Evolutionary conservation across 2,113 vertebrate genomes (phyloP).

Genomic region (Pachyramphus minor): DNA sequence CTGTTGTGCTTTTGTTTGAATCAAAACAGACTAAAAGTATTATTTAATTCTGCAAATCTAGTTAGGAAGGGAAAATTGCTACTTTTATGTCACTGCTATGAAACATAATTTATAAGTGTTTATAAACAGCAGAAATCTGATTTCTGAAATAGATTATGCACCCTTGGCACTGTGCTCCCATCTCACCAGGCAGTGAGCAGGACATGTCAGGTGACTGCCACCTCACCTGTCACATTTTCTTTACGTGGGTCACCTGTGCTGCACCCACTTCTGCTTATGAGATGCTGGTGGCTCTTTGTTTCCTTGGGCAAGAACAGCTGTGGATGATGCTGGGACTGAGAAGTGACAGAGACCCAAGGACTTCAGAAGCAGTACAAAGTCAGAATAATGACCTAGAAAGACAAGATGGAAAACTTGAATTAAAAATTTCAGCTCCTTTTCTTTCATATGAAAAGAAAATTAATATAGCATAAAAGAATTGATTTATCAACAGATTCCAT

Average conservation of each 20-base stretch:
- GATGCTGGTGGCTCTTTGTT: rapidly evolving
- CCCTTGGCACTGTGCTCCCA: neutral
- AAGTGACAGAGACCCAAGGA: rapidly evolving
- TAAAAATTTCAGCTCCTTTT: neutral
- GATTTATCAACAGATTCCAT: neutral
- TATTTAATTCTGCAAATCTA: neutral
- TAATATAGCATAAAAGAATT: neutral
- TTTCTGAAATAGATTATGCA: neutral
- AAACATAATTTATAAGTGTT: neutral
- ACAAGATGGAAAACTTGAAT: neutral
- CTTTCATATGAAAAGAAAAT: neutral
- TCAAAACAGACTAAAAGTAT: neutral
- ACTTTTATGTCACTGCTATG: neutral
- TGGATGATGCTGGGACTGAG: neutral
- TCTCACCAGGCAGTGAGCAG: neutral
- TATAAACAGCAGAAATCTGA: neutral
- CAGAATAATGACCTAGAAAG: neutral
- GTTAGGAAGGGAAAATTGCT: neutral
- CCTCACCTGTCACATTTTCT: neutral
- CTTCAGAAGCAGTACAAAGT: neutral
- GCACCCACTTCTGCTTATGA: rapidly evolving
- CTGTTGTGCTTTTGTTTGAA: neutral
- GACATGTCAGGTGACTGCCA: neutral
- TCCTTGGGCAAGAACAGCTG: neutral
- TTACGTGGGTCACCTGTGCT: rapidly evolving